Percentiles rank a stretch among this genome's conserved stretches.
These are phyloP conservation scores for Eilema sororculum DNA, from an alignment of 2,888 invertebrate genomes.

Conservation along the genomic window DNA sequence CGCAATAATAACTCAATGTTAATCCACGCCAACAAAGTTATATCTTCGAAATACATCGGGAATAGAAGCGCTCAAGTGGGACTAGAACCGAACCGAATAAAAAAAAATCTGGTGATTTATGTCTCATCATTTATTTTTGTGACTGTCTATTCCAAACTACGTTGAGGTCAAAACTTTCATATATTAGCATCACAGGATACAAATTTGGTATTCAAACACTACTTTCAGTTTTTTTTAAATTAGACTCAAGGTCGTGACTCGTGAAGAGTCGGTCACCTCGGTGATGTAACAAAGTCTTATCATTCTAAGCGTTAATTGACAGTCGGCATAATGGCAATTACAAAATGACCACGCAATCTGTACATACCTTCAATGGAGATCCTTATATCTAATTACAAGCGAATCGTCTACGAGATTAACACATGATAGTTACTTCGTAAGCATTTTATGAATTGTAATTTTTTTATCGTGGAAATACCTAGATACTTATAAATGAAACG, in stretches of 20 bases:
- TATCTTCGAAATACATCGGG: too few relatives aligned
- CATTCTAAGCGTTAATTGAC: conserved; percentile 4
- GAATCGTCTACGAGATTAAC: background rate
- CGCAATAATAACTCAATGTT: background rate
- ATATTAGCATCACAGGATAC: background rate
- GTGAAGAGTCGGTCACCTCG: conserved; percentile 1
- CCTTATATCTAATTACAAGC: conserved; percentile 1
- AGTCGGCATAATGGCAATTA: conserved; percentile 4
- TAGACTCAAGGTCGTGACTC: background rate
- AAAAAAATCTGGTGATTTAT: conserved; percentile 4
- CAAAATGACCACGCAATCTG: conserved; percentile 4
- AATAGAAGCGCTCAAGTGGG: too few relatives aligned
- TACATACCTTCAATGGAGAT: background rate
- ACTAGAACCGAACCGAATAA: too few relatives aligned
- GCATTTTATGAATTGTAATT: background rate
- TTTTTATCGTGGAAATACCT: background rate
- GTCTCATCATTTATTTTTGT: background rate
- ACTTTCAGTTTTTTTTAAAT: background rate
- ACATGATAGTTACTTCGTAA: background rate
- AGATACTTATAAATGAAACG: background rate
- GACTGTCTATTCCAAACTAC: background rate
- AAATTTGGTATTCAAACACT: background rate
- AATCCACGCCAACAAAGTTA: background rate
- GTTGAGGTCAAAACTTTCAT: background rate
- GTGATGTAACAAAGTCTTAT: background rate